phyloP scores from a whole-genome alignment of 2,888 invertebrate species.

The Mimachlamys varia region DNA sequence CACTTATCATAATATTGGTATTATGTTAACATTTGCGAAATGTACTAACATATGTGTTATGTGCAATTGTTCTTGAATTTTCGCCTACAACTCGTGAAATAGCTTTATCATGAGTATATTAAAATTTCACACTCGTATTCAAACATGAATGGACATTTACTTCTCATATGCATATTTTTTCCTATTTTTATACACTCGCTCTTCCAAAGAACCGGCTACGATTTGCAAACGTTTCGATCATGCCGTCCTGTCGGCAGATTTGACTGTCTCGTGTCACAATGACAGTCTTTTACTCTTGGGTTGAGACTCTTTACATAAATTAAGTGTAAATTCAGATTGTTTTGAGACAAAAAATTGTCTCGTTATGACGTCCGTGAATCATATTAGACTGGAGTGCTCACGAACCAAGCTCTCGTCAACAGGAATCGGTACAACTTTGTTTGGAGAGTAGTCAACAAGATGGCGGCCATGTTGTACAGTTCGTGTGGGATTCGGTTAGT shows the following conservation, averaged over 20 bases:
- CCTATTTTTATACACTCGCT: no score
- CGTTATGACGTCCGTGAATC: neutral
- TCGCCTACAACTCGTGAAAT: no score
- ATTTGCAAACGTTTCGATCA: neutral
- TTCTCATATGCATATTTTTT: no score
- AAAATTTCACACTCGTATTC: no score
- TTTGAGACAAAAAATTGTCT: neutral
- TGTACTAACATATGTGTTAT: no score
- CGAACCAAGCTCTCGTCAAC: neutral
- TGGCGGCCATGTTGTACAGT: conserved; percentile 14
- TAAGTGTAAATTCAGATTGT: neutral
- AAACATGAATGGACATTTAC: no score
- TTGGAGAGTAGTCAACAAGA: conserved; percentile 7
- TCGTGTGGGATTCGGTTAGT: conserved; percentile 30
- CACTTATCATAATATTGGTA: no score
- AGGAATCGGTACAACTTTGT: conserved; percentile 13
- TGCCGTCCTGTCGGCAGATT: neutral
- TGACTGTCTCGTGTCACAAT: neutral
- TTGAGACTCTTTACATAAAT: neutral
- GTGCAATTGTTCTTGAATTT: no score
- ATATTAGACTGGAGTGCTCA: conserved; percentile 3
- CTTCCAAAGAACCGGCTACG: no score
- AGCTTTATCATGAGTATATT: no score
- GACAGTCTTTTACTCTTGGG: neutral
- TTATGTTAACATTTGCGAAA: no score